Conservation (phyloP, 2,797 vertebrate genomes). For the Aphelocoma californica region DNA sequence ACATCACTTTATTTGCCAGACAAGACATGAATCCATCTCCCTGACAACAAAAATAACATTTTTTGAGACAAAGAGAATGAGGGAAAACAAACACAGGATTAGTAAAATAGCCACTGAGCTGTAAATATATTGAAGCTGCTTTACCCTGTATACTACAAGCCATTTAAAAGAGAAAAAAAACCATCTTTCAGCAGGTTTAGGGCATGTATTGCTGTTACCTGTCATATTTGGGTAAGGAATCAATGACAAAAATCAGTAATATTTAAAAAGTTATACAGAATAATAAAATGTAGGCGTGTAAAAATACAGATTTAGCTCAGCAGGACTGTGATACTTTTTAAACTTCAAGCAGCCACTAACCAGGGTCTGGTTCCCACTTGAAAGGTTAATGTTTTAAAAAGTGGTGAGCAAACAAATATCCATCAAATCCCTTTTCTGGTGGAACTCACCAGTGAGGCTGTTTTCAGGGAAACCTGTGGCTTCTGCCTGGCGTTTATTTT, state of each 20-base stretch:
- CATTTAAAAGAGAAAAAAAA: background rate
- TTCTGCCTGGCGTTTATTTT: slow-evolving; percentile 39
- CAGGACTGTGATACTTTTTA: background rate
- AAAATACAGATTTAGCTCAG: background rate
- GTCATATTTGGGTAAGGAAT: background rate
- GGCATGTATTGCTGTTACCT: background rate
- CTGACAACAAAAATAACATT: background rate
- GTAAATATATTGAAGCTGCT: background rate
- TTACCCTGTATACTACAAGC: background rate
- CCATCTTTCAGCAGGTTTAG: background rate
- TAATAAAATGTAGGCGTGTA: background rate
- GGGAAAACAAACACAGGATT: background rate
- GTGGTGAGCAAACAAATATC: slow-evolving; percentile 22
- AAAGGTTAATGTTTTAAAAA: slow-evolving; percentile 15
- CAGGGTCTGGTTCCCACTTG: background rate
- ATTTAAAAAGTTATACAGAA: background rate
- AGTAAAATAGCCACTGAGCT: background rate
- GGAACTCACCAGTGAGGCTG: background rate
- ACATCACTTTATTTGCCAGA: background rate
- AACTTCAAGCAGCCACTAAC: background rate
- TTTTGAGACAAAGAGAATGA: background rate
- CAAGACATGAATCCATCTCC: background rate
- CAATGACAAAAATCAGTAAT: fast-evolving
- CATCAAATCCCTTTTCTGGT: background rate
- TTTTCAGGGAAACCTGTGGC: slow-evolving; percentile 2